phyloP scores from a whole-genome alignment of 2,888 invertebrate species.

The Orthosia cruda region DNA sequence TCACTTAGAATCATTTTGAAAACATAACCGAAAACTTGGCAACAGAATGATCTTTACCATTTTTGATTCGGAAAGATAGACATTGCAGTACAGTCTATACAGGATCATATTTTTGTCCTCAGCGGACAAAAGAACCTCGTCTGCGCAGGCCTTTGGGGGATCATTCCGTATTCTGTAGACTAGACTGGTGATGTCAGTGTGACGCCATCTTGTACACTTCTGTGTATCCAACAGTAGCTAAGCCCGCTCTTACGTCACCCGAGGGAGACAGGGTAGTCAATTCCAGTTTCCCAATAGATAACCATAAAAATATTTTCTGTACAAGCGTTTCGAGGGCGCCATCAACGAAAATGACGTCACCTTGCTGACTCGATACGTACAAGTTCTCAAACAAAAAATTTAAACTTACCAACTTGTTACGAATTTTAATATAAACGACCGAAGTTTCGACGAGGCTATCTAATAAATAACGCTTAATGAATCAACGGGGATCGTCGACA shows the following conservation, averaged over 20 bases:
- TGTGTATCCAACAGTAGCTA: not conserved
- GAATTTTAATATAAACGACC: slow-evolving; percentile 82
- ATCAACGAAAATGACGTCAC: slow-evolving; percentile 29
- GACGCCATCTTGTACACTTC: slow-evolving; percentile 22
- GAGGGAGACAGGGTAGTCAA: not conserved
- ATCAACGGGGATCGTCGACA: slow-evolving; percentile 76
- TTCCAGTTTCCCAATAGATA: slow-evolving; percentile 5
- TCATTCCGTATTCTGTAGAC: not conserved
- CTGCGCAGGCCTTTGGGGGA: too few relatives aligned
- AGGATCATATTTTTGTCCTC: too few relatives aligned
- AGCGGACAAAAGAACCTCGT: too few relatives aligned
- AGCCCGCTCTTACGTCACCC: slow-evolving; percentile 30
- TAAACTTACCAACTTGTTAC: slow-evolving; percentile 73
- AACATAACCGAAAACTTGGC: too few relatives aligned
- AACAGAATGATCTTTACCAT: too few relatives aligned
- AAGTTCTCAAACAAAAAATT: slow-evolving; percentile 72
- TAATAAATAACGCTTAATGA: slow-evolving; percentile 83
- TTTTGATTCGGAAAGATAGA: too few relatives aligned
- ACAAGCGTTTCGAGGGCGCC: not conserved
- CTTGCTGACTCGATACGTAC: slow-evolving; percentile 54
- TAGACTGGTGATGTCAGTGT: slow-evolving; percentile 32
- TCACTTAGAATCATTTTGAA: too few relatives aligned
- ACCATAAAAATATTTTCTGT: not conserved
- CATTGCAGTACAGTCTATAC: too few relatives aligned
- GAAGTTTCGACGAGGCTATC: slow-evolving; percentile 76